Conservation (phyloP, 2,888 invertebrate species). For the Hypomecis punctinalis region DNA sequence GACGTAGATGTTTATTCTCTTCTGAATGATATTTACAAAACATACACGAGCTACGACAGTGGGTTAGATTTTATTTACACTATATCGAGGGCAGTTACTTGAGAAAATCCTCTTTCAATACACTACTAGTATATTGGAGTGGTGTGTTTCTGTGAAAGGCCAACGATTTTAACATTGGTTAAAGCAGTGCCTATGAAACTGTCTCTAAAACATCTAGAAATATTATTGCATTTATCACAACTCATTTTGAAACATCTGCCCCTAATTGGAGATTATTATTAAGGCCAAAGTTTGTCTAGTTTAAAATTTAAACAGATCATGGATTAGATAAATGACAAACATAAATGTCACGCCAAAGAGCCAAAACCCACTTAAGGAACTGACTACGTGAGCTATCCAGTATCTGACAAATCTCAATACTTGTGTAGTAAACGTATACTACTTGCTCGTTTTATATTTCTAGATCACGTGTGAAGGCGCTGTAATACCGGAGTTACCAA, state of each 20-base stretch:
- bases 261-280: neutral
- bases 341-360: neutral
- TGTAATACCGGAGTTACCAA: too few relatives aligned
- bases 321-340: neutral
- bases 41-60: constrained; percentile 19
- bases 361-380: too few relatives aligned
- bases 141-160: neutral
- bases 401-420: too few relatives aligned
- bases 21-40: constrained; percentile 48
- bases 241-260: neutral
- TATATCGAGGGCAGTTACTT: neutral
- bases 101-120: neutral
- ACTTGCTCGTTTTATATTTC: too few relatives aligned
- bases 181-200: neutral
- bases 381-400: too few relatives aligned
- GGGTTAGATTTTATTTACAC: constrained; percentile 11
- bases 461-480: too few relatives aligned
- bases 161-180: too few relatives aligned
- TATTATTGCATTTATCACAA: constrained; percentile 34
- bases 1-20: constrained; percentile 61
- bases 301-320: neutral
- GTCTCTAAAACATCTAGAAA: constrained; percentile 15
- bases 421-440: too few relatives aligned
- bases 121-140: neutral
- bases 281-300: too few relatives aligned